Evolutionary conservation across 2,113 vertebrate genomes (phyloP), one percentile per base, ranked within the genome.

Genomic region (Philantomba maxwellii): DNA sequence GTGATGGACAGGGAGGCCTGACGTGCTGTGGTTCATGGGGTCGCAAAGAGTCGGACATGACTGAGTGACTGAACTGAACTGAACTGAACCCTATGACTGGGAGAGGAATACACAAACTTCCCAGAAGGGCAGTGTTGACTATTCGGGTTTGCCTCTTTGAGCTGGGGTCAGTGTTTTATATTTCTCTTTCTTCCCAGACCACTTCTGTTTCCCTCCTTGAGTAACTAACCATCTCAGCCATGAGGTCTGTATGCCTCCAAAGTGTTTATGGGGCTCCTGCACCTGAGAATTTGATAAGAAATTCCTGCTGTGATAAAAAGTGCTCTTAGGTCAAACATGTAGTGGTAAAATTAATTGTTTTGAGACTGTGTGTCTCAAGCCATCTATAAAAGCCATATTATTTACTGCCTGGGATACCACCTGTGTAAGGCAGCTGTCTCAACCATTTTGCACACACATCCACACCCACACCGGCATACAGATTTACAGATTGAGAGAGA

Each of bases 261-360:
- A 91, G 97, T 97, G 89, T 97, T 98, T 97, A 96, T 78, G 55
- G 80, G 90, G 95, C 95, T 97, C 96, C 98, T 98, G 98, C 96
- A 95, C 94, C 94, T 96, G 97, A 96, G 97, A 96, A 98, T 97
- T 98, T 98, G 97, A 98, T 98, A 98, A 98, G 97, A 97, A 95
- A 96, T 98, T 98, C 96, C 97, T 98, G 93, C 96, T 93, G 97
- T 92, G 98, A 98, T 98, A 97, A 97, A 98, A 98, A 98, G 95
- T 97, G 92, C 97, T 98, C 95, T 73, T 80, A 94, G 98, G 98
- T 98, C 96, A 98, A 97, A 98, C 49, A 91, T 95, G 95, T 75
- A 94, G 94, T 82, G 97, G 97, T 97, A 95, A 98, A 98, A 98
- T 97, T 98, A 98, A 98, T 98, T 98, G 98, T 98, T 98, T 91